These are phyloP conservation scores for Cercopithecus mitis DNA, from an alignment of 2,797 vertebrate species.

Conservation along the genomic window DNA sequence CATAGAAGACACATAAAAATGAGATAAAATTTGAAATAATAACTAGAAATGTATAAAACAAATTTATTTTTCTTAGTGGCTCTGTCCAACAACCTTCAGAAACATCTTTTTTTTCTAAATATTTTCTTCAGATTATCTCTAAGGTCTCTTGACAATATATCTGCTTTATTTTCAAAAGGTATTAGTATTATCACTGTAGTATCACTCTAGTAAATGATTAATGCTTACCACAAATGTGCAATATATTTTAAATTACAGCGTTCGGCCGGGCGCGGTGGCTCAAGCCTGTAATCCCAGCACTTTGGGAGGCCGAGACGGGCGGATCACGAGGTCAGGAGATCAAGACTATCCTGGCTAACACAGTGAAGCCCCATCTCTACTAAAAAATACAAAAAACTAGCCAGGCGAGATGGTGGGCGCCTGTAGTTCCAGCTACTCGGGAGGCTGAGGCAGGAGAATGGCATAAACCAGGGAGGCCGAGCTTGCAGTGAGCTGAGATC, in stretches of 20 bases:
- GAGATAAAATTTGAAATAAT: background rate
- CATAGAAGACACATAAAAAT: background rate
- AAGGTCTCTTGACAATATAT: background rate
- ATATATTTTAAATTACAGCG: background rate
- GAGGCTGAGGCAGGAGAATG: no score
- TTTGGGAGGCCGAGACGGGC: no score
- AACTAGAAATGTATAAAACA: background rate
- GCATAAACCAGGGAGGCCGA: no score
- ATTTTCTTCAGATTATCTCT: background rate
- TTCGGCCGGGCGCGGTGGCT: background rate
- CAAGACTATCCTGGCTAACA: no score
- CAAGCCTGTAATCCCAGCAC: no score
- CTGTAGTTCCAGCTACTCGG: no score
- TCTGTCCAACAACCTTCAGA: background rate
- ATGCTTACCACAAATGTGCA: background rate
- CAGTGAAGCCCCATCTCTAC: no score
- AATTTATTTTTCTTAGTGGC: background rate
- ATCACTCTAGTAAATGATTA: background rate
- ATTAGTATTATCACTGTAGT: background rate
- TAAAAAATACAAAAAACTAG: no score
- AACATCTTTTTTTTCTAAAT: background rate
- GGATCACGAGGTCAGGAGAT: no score
- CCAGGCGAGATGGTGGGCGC: no score
- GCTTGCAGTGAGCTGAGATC: no score
- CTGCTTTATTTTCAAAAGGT: background rate